Evolutionary conservation across 2,888 invertebrate species (phyloP).

Genomic region (Ophion slaviceki): DNA sequence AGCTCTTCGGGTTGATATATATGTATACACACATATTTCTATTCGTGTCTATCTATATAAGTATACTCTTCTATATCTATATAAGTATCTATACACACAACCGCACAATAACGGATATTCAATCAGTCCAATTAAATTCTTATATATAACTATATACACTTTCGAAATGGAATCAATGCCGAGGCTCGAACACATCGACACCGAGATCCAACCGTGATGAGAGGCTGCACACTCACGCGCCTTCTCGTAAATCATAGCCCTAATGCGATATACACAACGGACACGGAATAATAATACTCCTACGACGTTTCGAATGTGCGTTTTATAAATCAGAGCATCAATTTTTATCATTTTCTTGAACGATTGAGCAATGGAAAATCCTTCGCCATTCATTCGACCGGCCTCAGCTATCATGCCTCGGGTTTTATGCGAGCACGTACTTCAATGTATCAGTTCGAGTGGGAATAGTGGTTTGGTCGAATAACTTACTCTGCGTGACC

Average conservation of each 20-base stretch:
- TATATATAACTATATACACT: conserved; percentile 26
- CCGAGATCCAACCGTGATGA: conserved; percentile 29
- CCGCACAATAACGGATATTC: conserved; percentile 54
- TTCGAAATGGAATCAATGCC: conserved; percentile 48
- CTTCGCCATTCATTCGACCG: neutral
- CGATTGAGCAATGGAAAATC: neutral
- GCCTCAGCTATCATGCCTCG: too few species aligned
- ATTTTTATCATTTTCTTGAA: conserved; percentile 14
- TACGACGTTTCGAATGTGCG: conserved; percentile 3
- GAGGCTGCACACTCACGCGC: conserved; percentile 42
- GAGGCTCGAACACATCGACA: conserved; percentile 31
- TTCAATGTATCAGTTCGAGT: too few species aligned
- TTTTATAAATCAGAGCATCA: conserved; percentile 12
- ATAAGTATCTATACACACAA: conserved; percentile 22
- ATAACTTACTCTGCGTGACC: too few species aligned
- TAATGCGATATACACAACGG: conserved; percentile 8
- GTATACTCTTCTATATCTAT: neutral
- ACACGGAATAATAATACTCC: conserved; percentile 38
- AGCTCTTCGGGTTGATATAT: conserved; percentile 13
- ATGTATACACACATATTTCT: neutral
- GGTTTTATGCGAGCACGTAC: too few species aligned
- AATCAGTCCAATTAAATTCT: conserved; percentile 63
- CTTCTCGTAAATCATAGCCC: conserved; percentile 56
- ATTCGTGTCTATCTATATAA: neutral
- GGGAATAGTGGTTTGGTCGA: too few species aligned